Conservation (phyloP, 2,113 vertebrate species). For the Hypanus sabinus region DNA sequence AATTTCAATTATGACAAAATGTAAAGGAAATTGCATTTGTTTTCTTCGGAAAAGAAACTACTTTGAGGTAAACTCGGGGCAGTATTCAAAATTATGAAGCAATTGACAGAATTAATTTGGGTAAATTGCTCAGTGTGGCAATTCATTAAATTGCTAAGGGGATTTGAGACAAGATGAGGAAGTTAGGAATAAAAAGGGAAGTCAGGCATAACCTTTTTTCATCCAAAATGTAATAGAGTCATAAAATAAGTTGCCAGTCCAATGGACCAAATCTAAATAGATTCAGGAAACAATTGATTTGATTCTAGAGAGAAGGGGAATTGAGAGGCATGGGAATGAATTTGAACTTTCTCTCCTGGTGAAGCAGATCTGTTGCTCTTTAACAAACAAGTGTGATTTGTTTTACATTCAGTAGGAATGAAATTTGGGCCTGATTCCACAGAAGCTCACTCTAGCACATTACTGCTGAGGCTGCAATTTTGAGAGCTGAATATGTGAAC, state of each 20-base stretch:
- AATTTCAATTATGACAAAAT: slow-evolving; percentile 19
- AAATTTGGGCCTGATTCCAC: not conserved
- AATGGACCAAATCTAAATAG: not conserved
- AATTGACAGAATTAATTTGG: slow-evolving; percentile 28
- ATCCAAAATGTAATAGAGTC: slow-evolving; percentile 13
- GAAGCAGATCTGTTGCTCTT: not conserved
- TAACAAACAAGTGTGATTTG: not conserved
- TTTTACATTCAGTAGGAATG: not conserved
- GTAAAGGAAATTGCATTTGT: not conserved
- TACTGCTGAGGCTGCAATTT: not conserved
- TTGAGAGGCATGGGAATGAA: not conserved
- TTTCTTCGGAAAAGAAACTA: not conserved
- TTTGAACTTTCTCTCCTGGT: not conserved
- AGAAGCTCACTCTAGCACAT: not conserved
- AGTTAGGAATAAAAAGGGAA: not conserved
- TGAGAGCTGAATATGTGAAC: not conserved
- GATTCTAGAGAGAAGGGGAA: not conserved
- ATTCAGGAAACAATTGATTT: not conserved
- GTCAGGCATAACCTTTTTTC: not conserved
- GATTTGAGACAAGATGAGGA: slow-evolving; percentile 8
- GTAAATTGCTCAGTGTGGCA: not conserved
- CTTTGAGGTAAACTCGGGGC: not conserved
- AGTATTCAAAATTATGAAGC: not conserved
- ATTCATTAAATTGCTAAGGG: not conserved
- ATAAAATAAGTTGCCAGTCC: not conserved